Percentiles rank a stretch among this genome's conserved stretches.
phyloP scores from a whole-genome alignment of 1,140 invertebrate species.

The Hycleus cichorii region DNA sequence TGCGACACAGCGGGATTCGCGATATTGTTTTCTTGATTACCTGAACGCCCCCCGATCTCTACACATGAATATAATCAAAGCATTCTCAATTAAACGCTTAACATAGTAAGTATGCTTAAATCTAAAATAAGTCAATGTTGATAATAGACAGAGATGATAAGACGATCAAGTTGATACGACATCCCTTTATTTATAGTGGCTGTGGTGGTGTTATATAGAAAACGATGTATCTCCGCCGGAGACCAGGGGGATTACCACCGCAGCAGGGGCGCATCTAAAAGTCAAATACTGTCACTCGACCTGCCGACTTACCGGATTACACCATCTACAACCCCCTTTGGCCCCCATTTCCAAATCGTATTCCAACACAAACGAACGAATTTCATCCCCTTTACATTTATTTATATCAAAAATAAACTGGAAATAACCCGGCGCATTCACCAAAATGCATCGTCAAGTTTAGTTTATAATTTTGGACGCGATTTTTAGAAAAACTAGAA shows the following conservation, averaged over 20 bases:
- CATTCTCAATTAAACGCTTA: too few species aligned
- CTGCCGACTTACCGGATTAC: constrained; percentile 17
- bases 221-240: neutral
- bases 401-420: neutral
- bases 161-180: too few species aligned
- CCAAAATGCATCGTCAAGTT: neutral
- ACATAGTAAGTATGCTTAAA: too few species aligned
- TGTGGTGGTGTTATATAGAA: neutral
- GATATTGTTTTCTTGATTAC: constrained; percentile 39
- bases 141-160: too few species aligned
- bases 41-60: constrained; percentile 12
- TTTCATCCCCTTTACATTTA: neutral
- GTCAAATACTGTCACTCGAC: constrained; percentile 32
- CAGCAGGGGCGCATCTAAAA: constrained; percentile 32
- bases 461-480: too few species aligned
- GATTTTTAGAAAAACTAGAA: too few species aligned
- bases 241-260: constrained; percentile 8
- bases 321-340: constrained; percentile 11
- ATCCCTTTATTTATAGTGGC: too few species aligned
- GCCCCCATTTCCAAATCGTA: neutral
- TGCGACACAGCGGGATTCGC: constrained; percentile 31
- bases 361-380: too few species aligned
- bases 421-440: constrained; percentile 1
- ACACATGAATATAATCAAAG: too few species aligned
- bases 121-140: too few species aligned